Evolutionary conservation across 2,797 vertebrate species (phyloP).

Genomic region (Cetoscarus ocellatus): DNA sequence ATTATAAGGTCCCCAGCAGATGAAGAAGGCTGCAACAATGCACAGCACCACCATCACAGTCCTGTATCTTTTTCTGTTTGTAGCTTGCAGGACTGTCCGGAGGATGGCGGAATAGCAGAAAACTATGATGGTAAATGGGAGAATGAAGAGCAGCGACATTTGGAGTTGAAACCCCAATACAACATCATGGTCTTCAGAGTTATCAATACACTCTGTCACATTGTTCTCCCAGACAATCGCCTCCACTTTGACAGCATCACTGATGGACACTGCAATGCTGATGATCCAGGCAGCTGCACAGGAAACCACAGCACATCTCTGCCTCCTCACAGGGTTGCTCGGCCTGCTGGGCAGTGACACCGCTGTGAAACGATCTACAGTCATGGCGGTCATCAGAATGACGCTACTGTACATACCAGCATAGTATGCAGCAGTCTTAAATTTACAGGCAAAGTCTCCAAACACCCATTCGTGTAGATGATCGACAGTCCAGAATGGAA

Average conservation of each 20-base stretch:
- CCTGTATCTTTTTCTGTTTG: conserved; percentile 54
- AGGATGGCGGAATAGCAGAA: conserved; percentile 80
- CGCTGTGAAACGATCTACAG: conserved; percentile 75
- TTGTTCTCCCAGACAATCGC: rapidly evolving
- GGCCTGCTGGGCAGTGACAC: conserved; percentile 70
- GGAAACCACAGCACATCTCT: conserved; percentile 27
- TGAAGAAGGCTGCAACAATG: conserved; percentile 75
- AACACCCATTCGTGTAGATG: conserved; percentile 74
- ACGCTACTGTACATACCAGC: conserved; percentile 75
- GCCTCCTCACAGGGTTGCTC: conserved; percentile 23
- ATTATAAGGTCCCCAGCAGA: conserved; percentile 82
- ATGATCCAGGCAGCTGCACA: conserved; percentile 74
- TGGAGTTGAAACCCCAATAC: conserved; percentile 60
- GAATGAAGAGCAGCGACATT: conserved; percentile 72
- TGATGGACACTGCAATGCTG: conserved; percentile 59
- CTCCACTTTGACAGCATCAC: conserved; percentile 44
- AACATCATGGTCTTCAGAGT: rapidly evolving
- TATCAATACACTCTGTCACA: not conserved
- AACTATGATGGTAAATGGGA: conserved; percentile 75
- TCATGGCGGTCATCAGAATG: conserved; percentile 80
- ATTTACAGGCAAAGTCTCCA: conserved; percentile 70
- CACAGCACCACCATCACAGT: conserved; percentile 69
- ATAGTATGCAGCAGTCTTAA: conserved; percentile 50
- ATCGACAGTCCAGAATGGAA: conserved; percentile 77
- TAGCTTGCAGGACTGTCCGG: conserved; percentile 51